Percentiles rank a stretch among this genome's conserved stretches.
Conservation (phyloP, 2,888 invertebrate genomes). For the Helobdella robusta region DNA sequence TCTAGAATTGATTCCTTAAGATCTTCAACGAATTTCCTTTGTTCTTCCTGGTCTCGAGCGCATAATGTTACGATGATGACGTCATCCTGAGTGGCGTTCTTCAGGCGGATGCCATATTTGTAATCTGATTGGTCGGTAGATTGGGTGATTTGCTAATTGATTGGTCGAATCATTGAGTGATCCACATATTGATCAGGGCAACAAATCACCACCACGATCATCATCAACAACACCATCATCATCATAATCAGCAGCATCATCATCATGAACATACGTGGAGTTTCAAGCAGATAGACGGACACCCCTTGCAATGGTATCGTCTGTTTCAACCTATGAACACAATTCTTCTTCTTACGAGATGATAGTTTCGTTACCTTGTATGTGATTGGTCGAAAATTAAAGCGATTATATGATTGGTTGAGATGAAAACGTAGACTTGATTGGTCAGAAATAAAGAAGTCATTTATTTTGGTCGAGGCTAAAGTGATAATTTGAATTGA, state of each 20-base stretch:
- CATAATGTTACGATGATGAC: constrained; percentile 84
- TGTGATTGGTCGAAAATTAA: not conserved
- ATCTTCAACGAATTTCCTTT: constrained; percentile 95
- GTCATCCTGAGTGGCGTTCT: constrained; percentile 80
- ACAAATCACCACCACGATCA: not conserved
- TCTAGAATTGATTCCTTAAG: constrained; percentile 90
- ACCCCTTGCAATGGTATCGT: constrained; percentile 85
- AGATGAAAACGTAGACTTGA: not conserved
- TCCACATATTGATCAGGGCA: too few relatives aligned
- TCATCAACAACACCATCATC: not conserved
- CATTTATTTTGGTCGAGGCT: too few relatives aligned
- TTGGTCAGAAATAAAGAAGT: not conserved
- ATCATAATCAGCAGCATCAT: not conserved
- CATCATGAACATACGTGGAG: constrained; percentile 43
- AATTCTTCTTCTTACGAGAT: constrained; percentile 91
- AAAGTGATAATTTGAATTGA: too few relatives aligned
- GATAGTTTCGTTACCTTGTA: constrained; percentile 73
- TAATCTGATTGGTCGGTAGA: too few relatives aligned
- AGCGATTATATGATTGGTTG: too few relatives aligned
- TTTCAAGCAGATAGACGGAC: constrained; percentile 77
- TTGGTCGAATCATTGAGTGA: too few relatives aligned
- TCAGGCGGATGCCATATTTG: constrained; percentile 81
- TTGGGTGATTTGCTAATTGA: too few relatives aligned
- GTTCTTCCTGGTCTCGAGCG: constrained; percentile 92
- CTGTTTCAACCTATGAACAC: constrained; percentile 81